phyloP scores from a whole-genome alignment of 2,888 invertebrate genomes.

The Drosophila neutralis region DNA sequence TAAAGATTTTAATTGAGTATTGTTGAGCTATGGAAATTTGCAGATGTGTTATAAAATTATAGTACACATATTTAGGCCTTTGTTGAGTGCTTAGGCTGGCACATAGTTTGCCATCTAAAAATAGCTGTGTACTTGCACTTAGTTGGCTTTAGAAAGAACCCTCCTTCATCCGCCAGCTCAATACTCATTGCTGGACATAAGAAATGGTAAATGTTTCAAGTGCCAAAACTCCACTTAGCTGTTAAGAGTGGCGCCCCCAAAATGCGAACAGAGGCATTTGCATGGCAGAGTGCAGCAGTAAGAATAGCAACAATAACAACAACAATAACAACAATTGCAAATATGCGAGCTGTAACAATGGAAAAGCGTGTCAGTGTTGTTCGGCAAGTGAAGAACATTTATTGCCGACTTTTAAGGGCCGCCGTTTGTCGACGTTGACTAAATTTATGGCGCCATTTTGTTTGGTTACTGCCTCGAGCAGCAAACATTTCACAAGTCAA shows the following conservation, averaged over 20 bases:
- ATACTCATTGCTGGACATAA: slow-evolving; percentile 27
- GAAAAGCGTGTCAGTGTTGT: slow-evolving; percentile 60
- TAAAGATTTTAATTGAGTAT: background rate
- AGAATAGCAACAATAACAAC: slow-evolving; percentile 10
- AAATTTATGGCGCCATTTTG: slow-evolving; percentile 74
- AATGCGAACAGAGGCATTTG: slow-evolving; percentile 43
- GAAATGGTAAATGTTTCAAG: slow-evolving; percentile 51
- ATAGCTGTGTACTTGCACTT: background rate
- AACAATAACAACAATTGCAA: slow-evolving; percentile 32
- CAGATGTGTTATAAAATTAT: background rate
- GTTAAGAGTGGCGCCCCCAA: slow-evolving; percentile 45
- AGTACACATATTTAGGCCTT: background rate
- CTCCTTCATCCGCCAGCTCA: background rate
- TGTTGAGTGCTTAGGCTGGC: background rate
- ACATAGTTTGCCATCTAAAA: background rate
- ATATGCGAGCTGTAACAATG: slow-evolving; percentile 44
- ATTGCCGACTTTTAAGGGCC: slow-evolving; percentile 69
- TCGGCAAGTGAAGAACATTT: slow-evolving; percentile 67
- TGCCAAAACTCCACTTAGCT: slow-evolving; percentile 75
- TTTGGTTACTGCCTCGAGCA: slow-evolving; percentile 42
- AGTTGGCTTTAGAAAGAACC: background rate
- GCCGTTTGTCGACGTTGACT: slow-evolving; percentile 60
- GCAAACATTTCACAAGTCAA: slow-evolving; percentile 66
- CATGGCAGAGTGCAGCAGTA: slow-evolving; percentile 43
- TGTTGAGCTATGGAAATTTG: background rate